These are phyloP conservation scores for Galeopterus variegatus DNA, from an alignment of 2,113 vertebrate genomes.

Conservation along the genomic window DNA sequence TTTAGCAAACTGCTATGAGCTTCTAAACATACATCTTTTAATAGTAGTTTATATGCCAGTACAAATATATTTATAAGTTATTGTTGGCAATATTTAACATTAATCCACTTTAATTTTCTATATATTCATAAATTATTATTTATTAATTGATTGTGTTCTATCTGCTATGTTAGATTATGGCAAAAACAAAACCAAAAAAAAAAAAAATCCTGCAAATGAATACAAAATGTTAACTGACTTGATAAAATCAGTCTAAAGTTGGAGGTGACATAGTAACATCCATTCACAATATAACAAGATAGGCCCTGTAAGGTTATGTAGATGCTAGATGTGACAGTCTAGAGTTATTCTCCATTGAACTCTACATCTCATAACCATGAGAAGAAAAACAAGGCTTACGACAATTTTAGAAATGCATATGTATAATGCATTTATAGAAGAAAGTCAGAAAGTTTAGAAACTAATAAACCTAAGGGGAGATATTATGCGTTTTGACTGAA, in stretches of 20 bases:
- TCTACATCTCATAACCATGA: not conserved
- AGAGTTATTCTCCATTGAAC: not conserved
- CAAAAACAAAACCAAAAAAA: not conserved
- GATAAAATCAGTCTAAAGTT: not conserved
- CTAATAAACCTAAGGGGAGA: not conserved
- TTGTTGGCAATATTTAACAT: not conserved
- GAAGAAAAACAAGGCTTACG: not conserved
- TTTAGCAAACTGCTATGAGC: not conserved
- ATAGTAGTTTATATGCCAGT: not conserved
- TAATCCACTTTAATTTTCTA: not conserved
- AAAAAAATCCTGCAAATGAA: not conserved
- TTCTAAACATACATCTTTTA: not conserved
- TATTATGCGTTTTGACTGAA: not conserved
- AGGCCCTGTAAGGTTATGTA: not conserved
- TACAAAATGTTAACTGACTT: not conserved
- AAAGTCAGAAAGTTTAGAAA: not conserved
- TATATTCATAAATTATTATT: not conserved
- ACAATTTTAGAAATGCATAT: not conserved
- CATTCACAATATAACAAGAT: not conserved
- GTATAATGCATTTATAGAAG: not conserved
- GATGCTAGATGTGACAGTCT: not conserved
- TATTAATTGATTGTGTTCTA: not conserved
- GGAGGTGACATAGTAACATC: not conserved
- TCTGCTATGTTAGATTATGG: not conserved
- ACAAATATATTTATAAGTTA: not conserved